Conservation (phyloP, 2,113 vertebrate genomes). For the Apistogramma diplotaenia region DNA sequence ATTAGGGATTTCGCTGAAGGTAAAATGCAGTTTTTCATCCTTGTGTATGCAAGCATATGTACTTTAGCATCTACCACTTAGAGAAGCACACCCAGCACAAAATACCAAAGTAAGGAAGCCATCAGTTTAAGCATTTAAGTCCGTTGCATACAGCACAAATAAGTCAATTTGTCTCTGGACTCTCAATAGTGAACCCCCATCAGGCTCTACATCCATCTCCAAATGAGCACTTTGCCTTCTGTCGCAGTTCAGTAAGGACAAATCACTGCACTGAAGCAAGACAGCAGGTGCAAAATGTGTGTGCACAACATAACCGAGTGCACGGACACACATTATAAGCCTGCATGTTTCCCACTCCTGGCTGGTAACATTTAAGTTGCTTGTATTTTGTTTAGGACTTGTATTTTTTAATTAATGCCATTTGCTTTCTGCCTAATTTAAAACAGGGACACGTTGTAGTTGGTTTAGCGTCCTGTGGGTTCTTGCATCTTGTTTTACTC, state of each 20-base stretch:
- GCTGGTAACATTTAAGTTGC: neutral
- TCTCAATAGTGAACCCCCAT: neutral
- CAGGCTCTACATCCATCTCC: neutral
- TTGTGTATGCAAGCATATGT: neutral
- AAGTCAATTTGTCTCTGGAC: slow-evolving; percentile 31
- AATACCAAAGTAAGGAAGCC: neutral
- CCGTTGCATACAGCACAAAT: slow-evolving; percentile 17
- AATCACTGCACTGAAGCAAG: neutral
- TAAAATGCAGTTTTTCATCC: neutral
- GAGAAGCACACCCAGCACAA: neutral
- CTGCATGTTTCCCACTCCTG: neutral
- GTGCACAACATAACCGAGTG: neutral
- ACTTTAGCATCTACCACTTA: neutral
- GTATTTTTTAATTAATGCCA: neutral
- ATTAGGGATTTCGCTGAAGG: neutral
- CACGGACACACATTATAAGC: no score
- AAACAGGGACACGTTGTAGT: neutral
- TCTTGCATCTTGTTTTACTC: neutral
- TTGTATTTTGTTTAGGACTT: neutral
- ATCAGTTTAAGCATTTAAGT: neutral
- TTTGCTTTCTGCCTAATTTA: neutral
- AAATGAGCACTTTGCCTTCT: neutral
- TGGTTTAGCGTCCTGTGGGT: neutral
- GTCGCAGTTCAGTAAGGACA: neutral
- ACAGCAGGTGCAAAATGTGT: neutral